Conservation (phyloP, 1,140 invertebrate genomes). For the Papilio polyxenes region DNA sequence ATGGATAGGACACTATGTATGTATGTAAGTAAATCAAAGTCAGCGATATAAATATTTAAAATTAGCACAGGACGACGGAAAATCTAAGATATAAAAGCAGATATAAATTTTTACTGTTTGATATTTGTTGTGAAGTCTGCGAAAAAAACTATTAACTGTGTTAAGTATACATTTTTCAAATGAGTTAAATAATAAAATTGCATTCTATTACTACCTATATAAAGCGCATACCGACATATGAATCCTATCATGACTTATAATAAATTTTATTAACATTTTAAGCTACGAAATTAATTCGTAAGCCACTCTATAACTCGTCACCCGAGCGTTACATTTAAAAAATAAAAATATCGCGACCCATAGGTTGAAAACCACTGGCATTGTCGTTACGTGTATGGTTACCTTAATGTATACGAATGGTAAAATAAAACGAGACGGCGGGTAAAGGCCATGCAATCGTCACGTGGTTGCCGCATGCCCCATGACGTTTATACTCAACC, state of each 20-base stretch:
- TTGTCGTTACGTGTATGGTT: background rate
- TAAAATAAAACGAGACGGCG: constrained; percentile 11
- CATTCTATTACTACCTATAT: background rate
- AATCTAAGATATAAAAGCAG: background rate
- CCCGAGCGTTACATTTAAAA: background rate
- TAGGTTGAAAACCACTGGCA: background rate
- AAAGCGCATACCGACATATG: background rate
- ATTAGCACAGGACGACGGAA: background rate
- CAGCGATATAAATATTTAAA: background rate
- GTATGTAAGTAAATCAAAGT: background rate
- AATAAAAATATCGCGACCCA: background rate
- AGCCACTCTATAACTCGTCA: background rate
- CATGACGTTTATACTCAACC: background rate
- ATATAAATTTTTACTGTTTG: background rate
- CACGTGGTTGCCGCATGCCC: constrained; percentile 3
- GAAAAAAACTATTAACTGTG: background rate
- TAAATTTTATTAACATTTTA: background rate
- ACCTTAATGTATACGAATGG: constrained; percentile 20
- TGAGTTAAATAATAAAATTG: background rate
- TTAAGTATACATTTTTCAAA: background rate
- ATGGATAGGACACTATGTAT: background rate
- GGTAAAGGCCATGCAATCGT: constrained; percentile 16
- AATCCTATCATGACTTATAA: background rate
- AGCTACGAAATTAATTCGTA: background rate
- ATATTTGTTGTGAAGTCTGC: background rate